Conservation (phyloP, 2,113 vertebrate species). For the Trogon surrucura region DNA sequence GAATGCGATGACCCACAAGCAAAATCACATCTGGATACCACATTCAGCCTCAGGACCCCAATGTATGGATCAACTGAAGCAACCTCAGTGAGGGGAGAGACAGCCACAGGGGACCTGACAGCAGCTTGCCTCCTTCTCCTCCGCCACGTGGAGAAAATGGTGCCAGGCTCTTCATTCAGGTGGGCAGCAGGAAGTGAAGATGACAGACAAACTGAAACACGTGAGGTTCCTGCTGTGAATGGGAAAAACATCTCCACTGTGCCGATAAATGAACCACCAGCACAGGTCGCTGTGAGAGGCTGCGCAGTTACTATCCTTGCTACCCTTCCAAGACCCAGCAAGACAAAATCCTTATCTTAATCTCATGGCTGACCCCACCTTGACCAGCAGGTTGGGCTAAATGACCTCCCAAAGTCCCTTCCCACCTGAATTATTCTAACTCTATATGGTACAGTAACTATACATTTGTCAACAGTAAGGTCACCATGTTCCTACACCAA, state of each 20-base stretch:
- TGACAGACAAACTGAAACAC: not conserved
- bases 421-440: not conserved
- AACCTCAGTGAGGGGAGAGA: accelerated
- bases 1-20: not conserved
- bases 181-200: not conserved
- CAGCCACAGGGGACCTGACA: not conserved
- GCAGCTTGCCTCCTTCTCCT: not conserved
- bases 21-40: not conserved
- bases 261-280: not conserved
- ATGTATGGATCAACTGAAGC: not conserved
- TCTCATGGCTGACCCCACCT: not conserved
- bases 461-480: not conserved
- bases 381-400: not conserved
- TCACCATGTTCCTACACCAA: not conserved
- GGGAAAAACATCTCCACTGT: not conserved
- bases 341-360: not conserved
- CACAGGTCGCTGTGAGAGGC: not conserved
- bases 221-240: not conserved
- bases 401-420: not conserved
- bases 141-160: not conserved
- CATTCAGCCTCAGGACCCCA: not conserved
- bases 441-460: not conserved
- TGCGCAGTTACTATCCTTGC: not conserved
- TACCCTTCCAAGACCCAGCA: not conserved
- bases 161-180: not conserved